These are phyloP conservation scores for Vulpes lagopus DNA, from an alignment of 2,113 vertebrate genomes.

Conservation along the genomic window DNA sequence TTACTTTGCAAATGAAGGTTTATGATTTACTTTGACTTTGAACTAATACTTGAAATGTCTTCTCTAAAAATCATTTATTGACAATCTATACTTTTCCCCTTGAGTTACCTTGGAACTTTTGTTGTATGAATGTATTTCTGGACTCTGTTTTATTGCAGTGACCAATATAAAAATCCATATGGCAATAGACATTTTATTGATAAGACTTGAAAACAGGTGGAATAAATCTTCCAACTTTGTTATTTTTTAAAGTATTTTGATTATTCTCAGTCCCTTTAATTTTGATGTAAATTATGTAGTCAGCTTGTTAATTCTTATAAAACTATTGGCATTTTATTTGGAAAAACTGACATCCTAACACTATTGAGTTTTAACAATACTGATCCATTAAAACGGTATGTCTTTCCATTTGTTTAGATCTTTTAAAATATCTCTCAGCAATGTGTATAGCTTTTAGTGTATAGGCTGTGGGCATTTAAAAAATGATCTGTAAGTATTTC, in stretches of 20 bases:
- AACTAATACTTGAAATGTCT: background rate
- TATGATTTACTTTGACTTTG: background rate
- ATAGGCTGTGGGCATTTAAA: background rate
- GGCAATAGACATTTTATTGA: background rate
- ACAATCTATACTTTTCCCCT: background rate
- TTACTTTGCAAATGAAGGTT: background rate
- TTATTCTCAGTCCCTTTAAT: background rate
- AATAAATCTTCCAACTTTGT: background rate
- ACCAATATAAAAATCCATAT: background rate
- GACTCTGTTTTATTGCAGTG: background rate
- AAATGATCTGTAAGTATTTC: background rate
- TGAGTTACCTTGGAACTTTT: background rate
- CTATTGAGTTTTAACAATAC: background rate
- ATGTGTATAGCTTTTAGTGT: background rate
- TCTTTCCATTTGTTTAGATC: background rate
- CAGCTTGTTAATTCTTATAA: background rate
- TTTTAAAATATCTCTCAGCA: background rate
- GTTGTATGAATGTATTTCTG: background rate
- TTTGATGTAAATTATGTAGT: background rate
- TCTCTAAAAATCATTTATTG: background rate
- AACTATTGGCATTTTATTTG: background rate
- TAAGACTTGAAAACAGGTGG: background rate
- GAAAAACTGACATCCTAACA: background rate
- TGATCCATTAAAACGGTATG: background rate
- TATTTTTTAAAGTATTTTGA: background rate